These are phyloP conservation scores for Hydrotaea cyrtoneurina DNA, from an alignment of 2,888 invertebrate species.

Conservation along the genomic window DNA sequence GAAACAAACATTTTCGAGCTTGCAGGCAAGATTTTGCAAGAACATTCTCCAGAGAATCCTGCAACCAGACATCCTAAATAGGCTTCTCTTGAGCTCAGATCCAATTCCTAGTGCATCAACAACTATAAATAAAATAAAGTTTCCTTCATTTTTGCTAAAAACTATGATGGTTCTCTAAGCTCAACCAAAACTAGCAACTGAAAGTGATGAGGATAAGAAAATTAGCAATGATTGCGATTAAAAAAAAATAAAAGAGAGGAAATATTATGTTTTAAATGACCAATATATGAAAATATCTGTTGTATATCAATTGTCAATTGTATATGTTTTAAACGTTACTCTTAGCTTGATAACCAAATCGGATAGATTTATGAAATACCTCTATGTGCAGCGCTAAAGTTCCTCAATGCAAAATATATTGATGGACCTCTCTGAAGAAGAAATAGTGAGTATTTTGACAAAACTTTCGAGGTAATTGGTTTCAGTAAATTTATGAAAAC, in stretches of 20 bases:
- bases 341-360: neutral
- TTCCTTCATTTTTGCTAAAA: neutral
- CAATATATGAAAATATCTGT: neutral
- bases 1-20: neutral
- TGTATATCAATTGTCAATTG: neutral
- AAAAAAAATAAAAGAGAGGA: neutral
- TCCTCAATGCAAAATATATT: too few species aligned
- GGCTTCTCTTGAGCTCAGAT: neutral
- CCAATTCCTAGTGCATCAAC: neutral
- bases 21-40: neutral
- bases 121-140: neutral
- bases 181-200: neutral
- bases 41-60: neutral
- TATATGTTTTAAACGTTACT: neutral
- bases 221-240: neutral
- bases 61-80: neutral
- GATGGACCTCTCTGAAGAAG: too few species aligned
- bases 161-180: neutral
- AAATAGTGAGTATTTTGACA: too few species aligned
- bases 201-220: neutral
- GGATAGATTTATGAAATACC: too few species aligned
- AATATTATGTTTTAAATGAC: neutral
- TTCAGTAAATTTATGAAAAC: too few species aligned
- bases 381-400: too few species aligned
- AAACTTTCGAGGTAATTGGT: too few species aligned